Percentiles rank a stretch among this genome's conserved stretches.
Evolutionary conservation across 2,797 vertebrate genomes (phyloP).

Genomic region (Podarcis siculus): DNA sequence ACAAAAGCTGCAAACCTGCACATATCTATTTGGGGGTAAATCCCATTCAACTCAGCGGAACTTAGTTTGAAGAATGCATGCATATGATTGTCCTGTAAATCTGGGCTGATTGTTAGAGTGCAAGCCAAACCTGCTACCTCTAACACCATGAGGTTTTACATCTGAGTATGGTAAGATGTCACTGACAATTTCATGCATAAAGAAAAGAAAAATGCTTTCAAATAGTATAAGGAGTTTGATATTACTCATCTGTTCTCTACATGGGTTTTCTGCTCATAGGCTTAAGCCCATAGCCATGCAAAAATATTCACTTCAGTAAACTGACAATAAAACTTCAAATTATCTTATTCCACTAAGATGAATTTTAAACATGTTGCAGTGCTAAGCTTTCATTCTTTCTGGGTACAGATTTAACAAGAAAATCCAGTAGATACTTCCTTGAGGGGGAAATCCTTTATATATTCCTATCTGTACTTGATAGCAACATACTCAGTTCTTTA

Average conservation of each 20-base stretch:
- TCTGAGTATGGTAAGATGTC: background rate
- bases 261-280: background rate
- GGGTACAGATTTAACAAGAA: constrained; percentile 14
- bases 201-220: background rate
- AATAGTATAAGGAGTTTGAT: background rate
- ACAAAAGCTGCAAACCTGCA: background rate
- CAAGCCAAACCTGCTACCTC: background rate
- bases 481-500: constrained; percentile 30
- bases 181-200: background rate
- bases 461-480: constrained; percentile 47
- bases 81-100: background rate
- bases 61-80: background rate
- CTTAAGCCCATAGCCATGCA: background rate
- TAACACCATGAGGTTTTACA: background rate
- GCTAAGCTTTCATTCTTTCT: constrained; percentile 24
- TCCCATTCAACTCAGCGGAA: background rate
- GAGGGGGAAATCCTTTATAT: constrained; percentile 15
- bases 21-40: background rate
- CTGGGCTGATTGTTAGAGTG: background rate
- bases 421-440: constrained; percentile 22
- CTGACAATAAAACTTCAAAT: constrained; percentile 8
- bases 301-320: background rate
- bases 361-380: constrained; percentile 9
- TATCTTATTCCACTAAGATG: constrained; percentile 7
- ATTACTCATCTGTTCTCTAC: background rate